Base-by-base conservation (phyloP, 2,888 invertebrate species). In the Odontocerum albicorne region DNA sequence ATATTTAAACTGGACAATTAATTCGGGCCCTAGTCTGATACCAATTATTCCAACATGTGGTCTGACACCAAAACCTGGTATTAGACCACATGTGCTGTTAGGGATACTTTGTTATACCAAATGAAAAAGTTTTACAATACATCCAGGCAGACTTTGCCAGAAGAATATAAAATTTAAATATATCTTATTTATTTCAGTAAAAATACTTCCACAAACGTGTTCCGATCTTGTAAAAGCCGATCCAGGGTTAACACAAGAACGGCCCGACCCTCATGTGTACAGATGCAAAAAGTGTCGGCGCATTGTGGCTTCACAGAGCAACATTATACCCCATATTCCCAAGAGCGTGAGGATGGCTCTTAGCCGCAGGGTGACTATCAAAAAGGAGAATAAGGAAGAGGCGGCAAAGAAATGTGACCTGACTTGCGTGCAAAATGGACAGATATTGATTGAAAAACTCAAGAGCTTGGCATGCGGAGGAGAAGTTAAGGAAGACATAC, bases 251-350 rank as follows among this genome's bases (percentile, higher is more conserved):
- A 81, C 81, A 1, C 83, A 86, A 22, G 86, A 86, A 62, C 81
- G 86, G 63, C 92, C 92, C 0, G 90, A 92, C 64, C 91, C 92
- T 1, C 82, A 86, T 49, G 90, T 91, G 6, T 93, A 91, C 72
- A 83, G 91, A 59, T 94, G 94, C 69, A 86, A 82, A 67, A 87
- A 86, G 66, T 93, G 93, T 69, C 82, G 90, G 56, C 81, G 92
- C 27, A 81, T 92, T 16, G 80, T 95, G n/a, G 94, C 93, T 47
- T 83, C 84, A 35, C 90, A 88, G 66, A 84, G 83, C 49, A 90
- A 92, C 68, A 77, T 94, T 55, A 79, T 95, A 42, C 82, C 85
- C 7, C 94, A 95, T 67, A 69, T 79, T 19, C 76, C 77, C 4
- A 70, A 72, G 38, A 67, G 66, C 58, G 64, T 65, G 7, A 51